Percentiles rank a stretch among this genome's conserved stretches.
Evolutionary conservation across 2,113 vertebrate species (phyloP).

Genomic region (Ceyx cyanopectus): DNA sequence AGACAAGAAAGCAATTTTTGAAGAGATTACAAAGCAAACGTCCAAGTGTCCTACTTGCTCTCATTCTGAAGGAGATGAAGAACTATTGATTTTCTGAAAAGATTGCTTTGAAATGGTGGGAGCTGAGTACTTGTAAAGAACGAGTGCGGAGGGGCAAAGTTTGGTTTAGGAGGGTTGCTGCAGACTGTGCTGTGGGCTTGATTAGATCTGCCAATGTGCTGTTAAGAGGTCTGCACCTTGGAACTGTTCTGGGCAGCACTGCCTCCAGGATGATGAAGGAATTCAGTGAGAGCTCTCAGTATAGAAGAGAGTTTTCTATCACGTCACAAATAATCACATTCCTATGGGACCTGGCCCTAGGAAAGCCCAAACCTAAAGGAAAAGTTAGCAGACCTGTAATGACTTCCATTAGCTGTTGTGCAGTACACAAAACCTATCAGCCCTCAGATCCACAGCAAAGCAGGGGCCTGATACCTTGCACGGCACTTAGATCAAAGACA

Average conservation of each 20-base stretch:
- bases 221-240: slow-evolving; percentile 42
- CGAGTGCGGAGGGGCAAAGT: slow-evolving; percentile 43
- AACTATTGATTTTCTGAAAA: slow-evolving; percentile 73
- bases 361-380: neutral
- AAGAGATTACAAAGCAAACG: slow-evolving; percentile 68
- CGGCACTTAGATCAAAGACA: neutral
- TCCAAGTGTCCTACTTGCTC: slow-evolving; percentile 70
- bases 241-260: slow-evolving; percentile 4
- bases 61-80: slow-evolving; percentile 70
- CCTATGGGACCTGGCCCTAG: neutral
- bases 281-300: neutral
- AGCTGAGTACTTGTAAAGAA: slow-evolving; percentile 54
- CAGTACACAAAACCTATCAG: neutral
- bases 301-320: neutral
- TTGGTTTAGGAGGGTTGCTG: slow-evolving; percentile 33
- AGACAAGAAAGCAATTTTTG: slow-evolving; percentile 71
- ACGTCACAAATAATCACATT: neutral
- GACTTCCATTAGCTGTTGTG: neutral
- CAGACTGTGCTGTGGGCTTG: slow-evolving; percentile 35
- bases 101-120: slow-evolving; percentile 72
- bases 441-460: neutral
- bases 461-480: neutral
- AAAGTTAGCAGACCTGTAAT: neutral
- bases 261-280: neutral
- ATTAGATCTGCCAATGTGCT: slow-evolving; percentile 60